Base-by-base conservation (phyloP, 2,113 vertebrate species). In the Aegithalos caudatus region DNA sequence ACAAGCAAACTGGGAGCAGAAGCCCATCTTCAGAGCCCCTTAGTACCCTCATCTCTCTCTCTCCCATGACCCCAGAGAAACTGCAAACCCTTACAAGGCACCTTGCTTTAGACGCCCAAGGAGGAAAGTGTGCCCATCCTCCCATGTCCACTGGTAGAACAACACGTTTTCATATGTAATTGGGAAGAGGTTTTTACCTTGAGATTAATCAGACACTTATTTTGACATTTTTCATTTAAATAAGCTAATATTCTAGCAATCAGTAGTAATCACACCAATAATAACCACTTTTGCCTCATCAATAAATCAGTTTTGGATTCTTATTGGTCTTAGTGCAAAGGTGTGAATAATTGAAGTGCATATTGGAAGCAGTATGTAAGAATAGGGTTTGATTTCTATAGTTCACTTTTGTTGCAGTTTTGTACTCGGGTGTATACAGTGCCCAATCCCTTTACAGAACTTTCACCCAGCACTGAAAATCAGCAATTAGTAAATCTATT, bases 141-240 rank as follows among this genome's bases (percentile, higher is more conserved):
- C 40, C 53, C 6, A 6, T 7, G 23, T 40, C 56, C 72, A 27
- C 0, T 0, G 53, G 31, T n/a, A 69, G 40, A 88, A 37, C 12
- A 57, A 48, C 4, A 9, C 22, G 14, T 53, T 91, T 72, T 62
- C 45, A 24, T 23, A 29, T 22, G 25, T 12, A 66, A 70, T 1
- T 78, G 14, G 20, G 33, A 81, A 66, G 29, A 95, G 8, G 24
- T 58, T 70, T 69, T 45, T 78, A 60, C 35, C 51, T 86, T 62
- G 23, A 86, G 25, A 65, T 61, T 66, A 70, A 86, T 61, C 71
- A 78, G 45, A 50, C 28, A 45, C 4, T 38, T 2, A 2, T 28
- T 81, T 84, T 62, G 15, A 58, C 27, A 25, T 62, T 73, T 87
- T 90, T 86, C 35, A n/a, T 12, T 62, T 57, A 57, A 86, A 72